Evolutionary conservation across 2,113 vertebrate genomes (phyloP), one percentile per base, ranked within the genome.

Genomic region (Cinclus mexicanus): DNA sequence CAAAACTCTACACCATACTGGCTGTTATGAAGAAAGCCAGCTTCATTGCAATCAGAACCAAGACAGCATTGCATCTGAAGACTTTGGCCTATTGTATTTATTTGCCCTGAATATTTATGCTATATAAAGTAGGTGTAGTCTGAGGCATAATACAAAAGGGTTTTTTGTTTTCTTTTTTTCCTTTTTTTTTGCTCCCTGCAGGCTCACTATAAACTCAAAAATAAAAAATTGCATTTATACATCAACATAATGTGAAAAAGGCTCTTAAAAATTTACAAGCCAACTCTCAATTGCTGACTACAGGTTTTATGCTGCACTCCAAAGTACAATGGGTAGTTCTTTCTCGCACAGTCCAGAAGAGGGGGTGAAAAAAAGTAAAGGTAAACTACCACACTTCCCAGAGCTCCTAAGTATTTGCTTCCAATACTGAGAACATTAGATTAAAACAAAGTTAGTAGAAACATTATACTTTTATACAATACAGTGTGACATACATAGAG

Each of bases 1-100:
- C 26, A 21, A 79, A 79, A 6, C 4, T 5, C 22, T 25, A 21
- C 46, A 52, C 20, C 18, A 3, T 8, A 14, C 0, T 1, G 21
- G 22, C 7, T 53, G 10, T 31, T 44, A 12, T 10, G 46, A 65
- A 21, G 21, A 64, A 64, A 53, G 22, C 7, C 23, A 19, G 11
- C 21, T 65, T 64, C 16, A 28, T 49, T 53, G 25, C n/a, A 24
- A 10, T 42, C 56, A 33, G 39, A 71, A 12, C 4, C n/a, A 50
- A 37, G 20, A 57, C 15, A 92, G 9, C 11, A 59, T 24, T 23
- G 6, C 12, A 42, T 35, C 33, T 68, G 23, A 78, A 39, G 21
- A 78, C 21, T 14, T 21, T 9, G 13, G 19, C 11, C 31, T 49
- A 7, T 7, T 39, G 7, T 9, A 55, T 39, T 76, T 47, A 1